phyloP scores from a whole-genome alignment of 2,888 invertebrate species.

The Labia minor region DNA sequence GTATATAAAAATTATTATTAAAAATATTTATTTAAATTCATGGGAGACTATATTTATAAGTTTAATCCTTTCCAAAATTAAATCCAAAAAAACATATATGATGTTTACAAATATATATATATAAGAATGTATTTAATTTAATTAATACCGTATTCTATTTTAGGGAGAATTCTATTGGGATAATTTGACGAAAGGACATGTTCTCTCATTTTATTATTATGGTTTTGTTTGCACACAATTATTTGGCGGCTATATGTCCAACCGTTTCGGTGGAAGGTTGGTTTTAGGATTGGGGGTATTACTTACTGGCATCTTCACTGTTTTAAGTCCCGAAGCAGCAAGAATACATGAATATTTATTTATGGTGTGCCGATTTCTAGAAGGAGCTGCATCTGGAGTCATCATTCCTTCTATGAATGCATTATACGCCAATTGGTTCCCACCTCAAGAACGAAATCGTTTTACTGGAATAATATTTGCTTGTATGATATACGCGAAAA shows the following conservation, averaged over 20 bases:
- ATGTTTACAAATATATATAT: no score
- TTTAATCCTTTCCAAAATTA: no score
- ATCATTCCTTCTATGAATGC: neutral
- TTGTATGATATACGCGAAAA: neutral
- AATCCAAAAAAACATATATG: no score
- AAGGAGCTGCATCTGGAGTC: slow-evolving; percentile 50
- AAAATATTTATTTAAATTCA: no score
- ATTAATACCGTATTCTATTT: no score
- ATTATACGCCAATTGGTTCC: neutral
- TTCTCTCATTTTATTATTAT: slow-evolving; percentile 72
- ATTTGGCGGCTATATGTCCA: slow-evolving; percentile 73
- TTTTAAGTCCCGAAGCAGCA: slow-evolving; percentile 75
- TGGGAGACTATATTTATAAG: no score
- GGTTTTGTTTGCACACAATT: slow-evolving; percentile 73
- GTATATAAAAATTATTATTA: no score
- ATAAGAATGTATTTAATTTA: no score
- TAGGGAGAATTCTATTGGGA: slow-evolving; percentile 68
- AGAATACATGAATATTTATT: slow-evolving; percentile 49
- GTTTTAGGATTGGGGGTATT: slow-evolving; percentile 73
- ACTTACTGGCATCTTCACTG: slow-evolving; percentile 68
- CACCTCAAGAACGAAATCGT: neutral
- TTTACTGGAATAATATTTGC: neutral
- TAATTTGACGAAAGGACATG: slow-evolving; percentile 64
- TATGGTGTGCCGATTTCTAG: slow-evolving; percentile 61
- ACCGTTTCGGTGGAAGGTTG: slow-evolving; percentile 75